These are phyloP conservation scores for Xiphorhynchus erythropygius DNA, from an alignment of 2,797 vertebrate species.

Conservation along the genomic window DNA sequence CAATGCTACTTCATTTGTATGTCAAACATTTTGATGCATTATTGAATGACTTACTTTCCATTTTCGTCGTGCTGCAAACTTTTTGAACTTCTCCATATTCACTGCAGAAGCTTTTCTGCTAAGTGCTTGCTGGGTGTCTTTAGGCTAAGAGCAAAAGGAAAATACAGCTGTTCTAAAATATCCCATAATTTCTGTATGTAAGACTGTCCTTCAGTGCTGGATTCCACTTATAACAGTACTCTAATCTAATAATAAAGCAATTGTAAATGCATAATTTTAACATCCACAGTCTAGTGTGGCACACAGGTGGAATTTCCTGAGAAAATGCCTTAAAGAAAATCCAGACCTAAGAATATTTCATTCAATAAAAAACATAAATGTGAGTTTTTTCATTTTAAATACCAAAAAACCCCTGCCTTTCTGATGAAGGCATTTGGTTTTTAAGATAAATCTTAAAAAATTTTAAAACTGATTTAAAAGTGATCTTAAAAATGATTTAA, in stretches of 20 bases:
- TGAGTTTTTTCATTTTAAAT: background rate
- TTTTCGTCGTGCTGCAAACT: constrained; percentile 94
- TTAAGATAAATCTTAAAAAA: background rate
- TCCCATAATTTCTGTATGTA: background rate
- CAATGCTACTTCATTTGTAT: background rate
- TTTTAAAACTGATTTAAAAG: no score
- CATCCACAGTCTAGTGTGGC: background rate
- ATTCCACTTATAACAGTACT: background rate
- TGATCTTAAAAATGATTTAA: no score
- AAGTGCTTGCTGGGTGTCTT: constrained; percentile 93
- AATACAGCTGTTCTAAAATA: constrained; percentile 20
- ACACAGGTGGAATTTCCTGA: background rate
- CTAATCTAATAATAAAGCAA: background rate
- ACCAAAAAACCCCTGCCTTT: background rate
- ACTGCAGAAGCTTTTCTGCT: constrained; percentile 97
- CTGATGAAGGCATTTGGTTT: background rate
- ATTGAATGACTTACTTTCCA: constrained; percentile 89
- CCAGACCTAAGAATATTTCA: background rate
- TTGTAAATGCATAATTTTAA: background rate
- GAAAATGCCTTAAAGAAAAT: background rate
- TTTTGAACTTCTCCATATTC: constrained; percentile 99
- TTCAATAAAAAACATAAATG: background rate
- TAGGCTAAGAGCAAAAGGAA: constrained; percentile 83
- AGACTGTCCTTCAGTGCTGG: background rate
- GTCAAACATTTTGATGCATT: background rate